Base-by-base conservation (phyloP, 2,113 vertebrate genomes). In the Cairina moschata region DNA sequence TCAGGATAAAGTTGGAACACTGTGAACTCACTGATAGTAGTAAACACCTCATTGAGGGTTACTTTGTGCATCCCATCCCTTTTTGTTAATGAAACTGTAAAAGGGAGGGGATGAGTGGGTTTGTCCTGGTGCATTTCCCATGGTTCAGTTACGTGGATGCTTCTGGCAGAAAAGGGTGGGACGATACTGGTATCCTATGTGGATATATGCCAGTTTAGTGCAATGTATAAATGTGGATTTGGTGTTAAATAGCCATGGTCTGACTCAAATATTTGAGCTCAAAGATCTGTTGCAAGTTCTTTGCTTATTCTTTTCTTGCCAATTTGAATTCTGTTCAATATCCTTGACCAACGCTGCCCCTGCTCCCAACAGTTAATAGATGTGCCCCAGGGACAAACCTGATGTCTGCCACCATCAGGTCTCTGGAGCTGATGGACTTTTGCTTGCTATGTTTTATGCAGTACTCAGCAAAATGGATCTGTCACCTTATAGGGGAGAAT, bases 21-120 rank as follows among this genome's bases (percentile, higher is more conserved):
- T 3, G 0, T 55, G 32, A 78, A 60, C 44, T 40, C 0, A 0
- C 56, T 86, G 17, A 36, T 88, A 29, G 8, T 38, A 62, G 13
- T 5, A 7, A 66, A 82, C 22, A 15, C 9, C 15, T 91, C 38
- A 25, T 28, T 9, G 16, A 22, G 21, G 46, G 22, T 78, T 36
- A 46, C 10, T 71, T 58, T n/a, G 66, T 44, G 22, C 13, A 89
- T 83, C 66, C 29, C 18, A 10, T 38, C 13, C 2, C 8, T 77
- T 89, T 69, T 48, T 13, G 21, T 54, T 23, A 74, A 1, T 3
- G 42, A 65, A 81, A 17, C 26, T 60, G 48, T 4, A 25, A 31
- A 69, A 76, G 34, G 34, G 44, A 87, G 32, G 31, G 54, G 59
- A 13, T 86, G 68, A 59, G 20, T 34, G 26, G 59, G 26, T 86